phyloP scores from a whole-genome alignment of 2,113 vertebrate species.

The Atherinomorus stipes region DNA sequence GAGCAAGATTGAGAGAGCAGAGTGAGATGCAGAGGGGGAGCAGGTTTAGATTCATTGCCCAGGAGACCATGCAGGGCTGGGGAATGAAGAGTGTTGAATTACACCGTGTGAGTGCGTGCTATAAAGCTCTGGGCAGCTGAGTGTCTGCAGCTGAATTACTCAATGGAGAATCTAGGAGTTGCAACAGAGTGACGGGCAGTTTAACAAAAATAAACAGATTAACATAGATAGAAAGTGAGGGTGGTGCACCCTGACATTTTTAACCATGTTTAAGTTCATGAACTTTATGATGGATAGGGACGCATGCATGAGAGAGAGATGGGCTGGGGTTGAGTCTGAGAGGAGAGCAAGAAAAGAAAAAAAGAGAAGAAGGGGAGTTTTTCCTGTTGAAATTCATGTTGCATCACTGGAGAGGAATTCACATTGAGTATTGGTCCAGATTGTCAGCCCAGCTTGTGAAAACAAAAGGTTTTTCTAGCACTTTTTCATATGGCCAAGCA shows the following conservation, averaged over 20 bases:
- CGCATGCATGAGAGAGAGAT: constrained; percentile 23
- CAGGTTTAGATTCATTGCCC: constrained; percentile 55
- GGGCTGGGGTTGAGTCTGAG: constrained; percentile 15
- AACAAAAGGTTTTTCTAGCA: constrained; percentile 51
- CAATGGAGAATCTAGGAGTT: constrained; percentile 11
- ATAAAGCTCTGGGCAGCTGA: constrained; percentile 42
- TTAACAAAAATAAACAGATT: constrained; percentile 19
- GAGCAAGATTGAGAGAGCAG: constrained; percentile 30
- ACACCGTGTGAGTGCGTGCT: constrained; percentile 57
- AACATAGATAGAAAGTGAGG: constrained; percentile 18
- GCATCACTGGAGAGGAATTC: constrained; percentile 78
- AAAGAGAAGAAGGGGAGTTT: constrained; percentile 1
- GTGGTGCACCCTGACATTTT: constrained; percentile 26
- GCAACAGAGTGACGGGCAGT: constrained; percentile 7
- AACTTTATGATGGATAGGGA: constrained; percentile 36
- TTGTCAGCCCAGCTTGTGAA: constrained; percentile 46
- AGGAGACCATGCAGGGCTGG: constrained; percentile 59
- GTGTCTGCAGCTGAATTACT: constrained; percentile 42
- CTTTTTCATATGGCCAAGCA: constrained; percentile 49
- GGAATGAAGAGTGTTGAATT: constrained; percentile 71
- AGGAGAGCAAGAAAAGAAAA: background rate
- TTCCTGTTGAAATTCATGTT: constrained; percentile 61
- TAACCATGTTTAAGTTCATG: constrained; percentile 38
- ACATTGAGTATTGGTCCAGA: constrained; percentile 63
- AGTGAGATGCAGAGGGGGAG: constrained; percentile 14